phyloP scores from a whole-genome alignment of 2,888 invertebrate species.

The Leucoptera coffeella region DNA sequence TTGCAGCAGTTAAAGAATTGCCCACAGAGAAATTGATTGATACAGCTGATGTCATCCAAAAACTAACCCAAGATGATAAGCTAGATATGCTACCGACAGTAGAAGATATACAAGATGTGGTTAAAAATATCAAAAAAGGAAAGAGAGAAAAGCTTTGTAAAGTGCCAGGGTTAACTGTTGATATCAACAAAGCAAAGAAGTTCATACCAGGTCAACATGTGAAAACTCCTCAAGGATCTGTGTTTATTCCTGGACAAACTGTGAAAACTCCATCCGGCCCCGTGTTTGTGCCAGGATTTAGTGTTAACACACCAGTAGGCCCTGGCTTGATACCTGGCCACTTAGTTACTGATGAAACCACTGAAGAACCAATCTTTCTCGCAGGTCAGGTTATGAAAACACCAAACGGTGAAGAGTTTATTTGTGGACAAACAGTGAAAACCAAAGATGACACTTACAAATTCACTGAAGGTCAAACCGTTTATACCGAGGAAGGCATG shows the following conservation, averaged over 20 bases:
- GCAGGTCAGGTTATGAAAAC: constrained; percentile 64
- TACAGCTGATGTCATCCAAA: constrained; percentile 56
- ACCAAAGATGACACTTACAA: constrained; percentile 46
- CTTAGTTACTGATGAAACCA: constrained; percentile 53
- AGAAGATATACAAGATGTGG: constrained; percentile 57
- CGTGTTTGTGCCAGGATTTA: constrained; percentile 68
- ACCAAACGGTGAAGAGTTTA: constrained; percentile 47
- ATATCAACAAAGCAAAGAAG: constrained; percentile 60
- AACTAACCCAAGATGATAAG: constrained; percentile 47
- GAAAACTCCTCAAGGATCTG: constrained; percentile 60
- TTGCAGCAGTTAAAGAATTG: constrained; percentile 46
- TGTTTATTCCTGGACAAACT: constrained; percentile 73
- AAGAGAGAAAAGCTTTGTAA: constrained; percentile 53
- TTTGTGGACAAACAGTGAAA: constrained; percentile 59
- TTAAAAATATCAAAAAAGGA: constrained; percentile 56
- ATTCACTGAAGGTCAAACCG: constrained; percentile 58
- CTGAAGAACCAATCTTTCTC: constrained; percentile 59
- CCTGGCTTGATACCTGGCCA: constrained; percentile 69
- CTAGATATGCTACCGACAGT: constrained; percentile 56
- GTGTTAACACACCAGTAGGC: constrained; percentile 61
- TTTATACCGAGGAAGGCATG: constrained; percentile 54
- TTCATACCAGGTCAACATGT: constrained; percentile 69
- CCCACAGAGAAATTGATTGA: constrained; percentile 49
- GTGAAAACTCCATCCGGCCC: constrained; percentile 61
- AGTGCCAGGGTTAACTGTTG: constrained; percentile 58